Evolutionary conservation across 2,113 vertebrate species (phyloP), one percentile per base, ranked within the genome.

Genomic region (Pseudonaja textilis): DNA sequence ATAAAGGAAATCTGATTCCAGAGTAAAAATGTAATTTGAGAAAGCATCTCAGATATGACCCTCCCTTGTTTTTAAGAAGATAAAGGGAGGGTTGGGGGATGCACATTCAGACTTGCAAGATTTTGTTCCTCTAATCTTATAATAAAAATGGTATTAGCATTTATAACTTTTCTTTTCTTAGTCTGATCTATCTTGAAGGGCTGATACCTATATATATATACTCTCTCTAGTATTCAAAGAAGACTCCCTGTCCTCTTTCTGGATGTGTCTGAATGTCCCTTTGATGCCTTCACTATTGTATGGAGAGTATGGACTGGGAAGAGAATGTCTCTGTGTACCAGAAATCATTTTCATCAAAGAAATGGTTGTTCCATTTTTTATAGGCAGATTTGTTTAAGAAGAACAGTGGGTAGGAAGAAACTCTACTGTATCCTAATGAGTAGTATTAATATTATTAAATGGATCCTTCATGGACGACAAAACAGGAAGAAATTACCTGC

Each of bases 401-500:
- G 88, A 89, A 86, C 23, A 23, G 89, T 59, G 54, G 42, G 20
- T 90, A 59, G 57, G 92, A 90, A 56, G 69, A 93, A 14, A 89
- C 42, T 45, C 69, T 23, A 26, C 88, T 34, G 87, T 56, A 47
- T n/a, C 52, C 59, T 93, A 93, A 93, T 93, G 92, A 93, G 88
- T 86, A 90, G 42, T 86, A 86, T 45, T 86, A 85, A 89, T 74
- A 86, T 47, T 61, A 89, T 34, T 93, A 89, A 93, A 93, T 56
- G 29, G 11, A 9, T 89, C 55, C 69, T 90, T 93, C 86, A 90
- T 93, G 74, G 88, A 93, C 26, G 88, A 61, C 88, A 61, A 90
- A 93, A 90, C 74, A 92, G 55, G 88, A 86, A 92, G 54, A 59
- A 89, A 89, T 55, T 59, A 85, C 11, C 10, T 85, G 39, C 87